Base-by-base conservation (phyloP, 2,888 invertebrate species). In the Pristionchus arcanus region DNA sequence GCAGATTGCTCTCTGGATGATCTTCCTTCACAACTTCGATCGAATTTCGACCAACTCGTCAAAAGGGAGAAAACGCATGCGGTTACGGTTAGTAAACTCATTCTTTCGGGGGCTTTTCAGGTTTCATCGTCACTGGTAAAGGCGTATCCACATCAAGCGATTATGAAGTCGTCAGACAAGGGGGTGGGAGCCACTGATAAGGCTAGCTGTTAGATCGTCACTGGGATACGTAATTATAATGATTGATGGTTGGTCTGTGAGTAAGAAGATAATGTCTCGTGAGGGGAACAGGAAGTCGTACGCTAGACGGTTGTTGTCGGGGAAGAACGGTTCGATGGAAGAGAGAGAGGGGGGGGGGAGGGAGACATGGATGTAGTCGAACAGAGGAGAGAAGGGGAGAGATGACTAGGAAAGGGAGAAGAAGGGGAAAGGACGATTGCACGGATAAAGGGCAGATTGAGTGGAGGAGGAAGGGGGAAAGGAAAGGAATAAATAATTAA, bases 1-100 rank as follows among this genome's bases (percentile, higher is more conserved):
- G 1, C 84, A 84, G 84, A 84, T 55, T 84, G 84, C 49, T 84
- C 84, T 16, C 84, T 84, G 84, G 84, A 84, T 55, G 84, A 84
- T 28, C 59, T 84, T 31, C 31, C 84, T 13, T 42, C 77, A 1
- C 21, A 11, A 19, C 49, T 77, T 13, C 77, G 77, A 13, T 42
- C 77, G 4, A 7, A 37, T 34, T 77, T 77, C 49, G 77, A 77
- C 21, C 21, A 77, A 42, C 42, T 77, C 42, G n/a, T 49, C 77
- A 77, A 31, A 49, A 77, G 77, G n/a, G 77, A 77, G 77, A 77
- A 77, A 42, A 25, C 49, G 11, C 77, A 77, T 21, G 42, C 77
- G 5, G 77, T 42, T 77, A 77, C 42, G 21, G 77, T 77, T 5
- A 49, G 77, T 77, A 4, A 21, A 77, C 25, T 34, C 31, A 4